Evolutionary conservation across 2,888 invertebrate species (phyloP).

Genomic region (Ctena decussata): DNA sequence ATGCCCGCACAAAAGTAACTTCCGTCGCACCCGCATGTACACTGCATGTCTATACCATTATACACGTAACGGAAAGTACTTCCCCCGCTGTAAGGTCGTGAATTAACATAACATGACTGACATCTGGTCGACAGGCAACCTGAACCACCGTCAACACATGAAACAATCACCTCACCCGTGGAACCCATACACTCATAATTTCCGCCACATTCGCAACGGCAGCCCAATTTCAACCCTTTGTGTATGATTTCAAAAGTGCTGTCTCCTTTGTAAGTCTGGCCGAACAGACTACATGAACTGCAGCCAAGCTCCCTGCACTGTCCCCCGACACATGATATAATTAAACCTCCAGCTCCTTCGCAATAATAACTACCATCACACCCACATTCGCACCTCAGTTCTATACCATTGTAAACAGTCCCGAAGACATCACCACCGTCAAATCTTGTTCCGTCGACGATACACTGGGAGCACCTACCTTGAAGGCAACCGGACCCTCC

Average conservation of each 20-base stretch:
- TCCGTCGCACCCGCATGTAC: constrained; percentile 69
- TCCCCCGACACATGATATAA: constrained; percentile 52
- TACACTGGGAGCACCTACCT: constrained; percentile 36
- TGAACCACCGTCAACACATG: constrained; percentile 44
- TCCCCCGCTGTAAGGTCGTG: constrained; percentile 18
- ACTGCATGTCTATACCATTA: constrained; percentile 59
- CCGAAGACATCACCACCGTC: constrained; percentile 53
- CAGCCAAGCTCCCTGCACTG: constrained; percentile 57
- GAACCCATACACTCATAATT: constrained; percentile 51
- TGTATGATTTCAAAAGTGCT: constrained; percentile 44
- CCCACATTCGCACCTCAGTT: constrained; percentile 71
- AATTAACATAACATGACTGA: constrained; percentile 30
- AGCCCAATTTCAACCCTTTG: constrained; percentile 45
- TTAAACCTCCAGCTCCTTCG: constrained; percentile 48
- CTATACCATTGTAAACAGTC: constrained; percentile 32
- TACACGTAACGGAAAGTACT: constrained; percentile 50
- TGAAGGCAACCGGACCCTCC: constrained; percentile 51
- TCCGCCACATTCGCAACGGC: constrained; percentile 59
- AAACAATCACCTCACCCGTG: constrained; percentile 32
- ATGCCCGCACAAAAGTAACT: constrained; percentile 64
- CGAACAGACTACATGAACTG: constrained; percentile 47
- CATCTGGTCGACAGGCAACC: constrained; percentile 51
- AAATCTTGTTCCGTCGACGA: constrained; percentile 45
- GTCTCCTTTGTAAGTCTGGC: constrained; percentile 28
- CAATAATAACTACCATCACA: constrained; percentile 79